A percentile compares a stretch with the other conserved stretches of the same genome.
These are phyloP conservation scores for Chirona hameri DNA, from an alignment of 2,888 invertebrate species.

Conservation along the genomic window DNA sequence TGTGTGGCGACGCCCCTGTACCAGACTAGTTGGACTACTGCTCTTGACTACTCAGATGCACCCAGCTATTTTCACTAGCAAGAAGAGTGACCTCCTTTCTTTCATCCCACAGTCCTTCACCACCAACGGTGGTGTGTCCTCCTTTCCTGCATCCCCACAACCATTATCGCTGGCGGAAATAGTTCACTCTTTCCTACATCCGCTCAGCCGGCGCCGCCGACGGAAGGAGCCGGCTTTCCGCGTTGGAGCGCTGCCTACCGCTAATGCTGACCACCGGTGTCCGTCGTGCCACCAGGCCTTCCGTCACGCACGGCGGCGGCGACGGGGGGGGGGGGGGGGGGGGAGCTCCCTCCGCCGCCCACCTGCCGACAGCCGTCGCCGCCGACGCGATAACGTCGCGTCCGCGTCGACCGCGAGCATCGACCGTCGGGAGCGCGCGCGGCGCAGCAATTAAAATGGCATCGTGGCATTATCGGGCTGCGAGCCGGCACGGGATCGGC, in stretches of 20 bases:
- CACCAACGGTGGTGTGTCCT: too few species aligned
- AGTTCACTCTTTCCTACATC: too few species aligned
- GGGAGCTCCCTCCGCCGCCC: not conserved
- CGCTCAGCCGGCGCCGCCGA: too few species aligned
- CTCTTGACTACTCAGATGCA: too few species aligned
- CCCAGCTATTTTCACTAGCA: too few species aligned
- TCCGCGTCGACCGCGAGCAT: not conserved
- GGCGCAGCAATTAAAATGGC: conserved; percentile 1
- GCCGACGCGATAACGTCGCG: not conserved
- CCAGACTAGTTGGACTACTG: too few species aligned
- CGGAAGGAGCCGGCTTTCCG: not conserved
- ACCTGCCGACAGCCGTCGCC: not conserved
- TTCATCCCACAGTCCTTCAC: too few species aligned
- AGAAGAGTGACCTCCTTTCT: too few species aligned
- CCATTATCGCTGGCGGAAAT: too few species aligned
- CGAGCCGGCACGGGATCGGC: not conserved
- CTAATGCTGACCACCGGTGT: not conserved
- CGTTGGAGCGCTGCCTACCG: not conserved
- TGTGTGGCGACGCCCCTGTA: too few species aligned
- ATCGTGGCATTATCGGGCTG: conserved; percentile 1
- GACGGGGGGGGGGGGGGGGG: not conserved
- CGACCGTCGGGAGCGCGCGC: not conserved
- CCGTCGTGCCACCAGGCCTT: not conserved
- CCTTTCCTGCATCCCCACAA: too few species aligned
- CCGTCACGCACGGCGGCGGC: not conserved